Percentiles rank a stretch among this genome's conserved stretches.
Evolutionary conservation across 2,113 vertebrate genomes (phyloP).

Genomic region (Atractosteus spatula): DNA sequence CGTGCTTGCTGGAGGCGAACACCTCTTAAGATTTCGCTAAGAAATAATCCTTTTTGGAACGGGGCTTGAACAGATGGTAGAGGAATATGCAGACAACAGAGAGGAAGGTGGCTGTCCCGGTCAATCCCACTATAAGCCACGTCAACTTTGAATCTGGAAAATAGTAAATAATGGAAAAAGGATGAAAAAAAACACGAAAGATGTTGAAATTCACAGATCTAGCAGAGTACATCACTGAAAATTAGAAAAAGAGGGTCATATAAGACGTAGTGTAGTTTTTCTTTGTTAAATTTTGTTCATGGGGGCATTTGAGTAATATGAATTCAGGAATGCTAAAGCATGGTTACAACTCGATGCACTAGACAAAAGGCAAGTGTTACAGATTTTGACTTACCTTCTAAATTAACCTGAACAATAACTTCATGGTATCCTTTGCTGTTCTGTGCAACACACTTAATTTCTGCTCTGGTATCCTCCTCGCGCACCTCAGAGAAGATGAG

Average conservation of each 20-base stretch:
- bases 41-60: constrained; percentile 42
- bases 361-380: too few species aligned
- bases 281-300: too few species aligned
- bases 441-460: constrained; percentile 71
- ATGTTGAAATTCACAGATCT: background rate
- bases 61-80: constrained; percentile 47
- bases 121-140: constrained; percentile 49
- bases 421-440: constrained; percentile 65
- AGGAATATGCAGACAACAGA: constrained; percentile 52
- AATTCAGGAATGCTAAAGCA: too few species aligned
- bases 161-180: constrained; percentile 35
- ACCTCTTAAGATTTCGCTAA: constrained; percentile 26
- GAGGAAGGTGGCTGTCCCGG: constrained; percentile 38
- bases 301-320: too few species aligned
- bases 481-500: constrained; percentile 68
- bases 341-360: too few species aligned
- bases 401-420: constrained; percentile 61
- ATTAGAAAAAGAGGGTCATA: background rate
- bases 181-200: background rate
- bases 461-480: constrained; percentile 67
- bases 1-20: too few species aligned
- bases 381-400: constrained; percentile 65
- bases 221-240: too few species aligned
- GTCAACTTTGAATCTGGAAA: constrained; percentile 55
- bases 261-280: background rate